These are phyloP conservation scores for Halichoerus grypus DNA, from an alignment of 2,113 vertebrate species.

Conservation along the genomic window DNA sequence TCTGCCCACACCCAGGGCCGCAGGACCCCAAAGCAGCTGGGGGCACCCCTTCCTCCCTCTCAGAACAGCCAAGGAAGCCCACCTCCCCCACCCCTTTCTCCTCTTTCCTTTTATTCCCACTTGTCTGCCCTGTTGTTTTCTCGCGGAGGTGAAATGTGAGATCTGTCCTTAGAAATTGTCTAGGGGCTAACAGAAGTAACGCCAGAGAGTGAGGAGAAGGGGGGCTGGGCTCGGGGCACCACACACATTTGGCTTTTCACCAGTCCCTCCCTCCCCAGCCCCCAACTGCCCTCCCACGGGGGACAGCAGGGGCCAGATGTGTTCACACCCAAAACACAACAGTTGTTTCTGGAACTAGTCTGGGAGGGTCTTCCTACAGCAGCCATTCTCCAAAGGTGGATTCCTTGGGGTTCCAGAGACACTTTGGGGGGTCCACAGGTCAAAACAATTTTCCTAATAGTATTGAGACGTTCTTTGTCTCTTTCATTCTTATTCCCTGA, in stretches of 20 bases:
- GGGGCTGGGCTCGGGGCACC: background rate
- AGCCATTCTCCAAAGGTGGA: background rate
- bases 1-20: background rate
- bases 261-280: fast-evolving
- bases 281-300: background rate
- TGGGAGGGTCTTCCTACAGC: background rate
- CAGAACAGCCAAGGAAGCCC: background rate
- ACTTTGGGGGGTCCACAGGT: background rate
- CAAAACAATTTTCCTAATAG: background rate
- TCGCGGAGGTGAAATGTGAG: constrained; percentile 60
- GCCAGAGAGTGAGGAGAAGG: background rate
- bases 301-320: background rate
- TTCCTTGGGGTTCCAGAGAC: background rate
- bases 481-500: background rate
- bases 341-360: background rate
- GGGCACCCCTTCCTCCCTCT: background rate
- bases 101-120: constrained; percentile 24
- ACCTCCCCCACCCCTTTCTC: background rate
- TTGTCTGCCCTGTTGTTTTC: constrained; percentile 64
- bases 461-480: background rate
- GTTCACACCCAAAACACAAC: background rate
- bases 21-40: background rate
- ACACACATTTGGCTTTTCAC: background rate
- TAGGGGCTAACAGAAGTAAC: constrained; percentile 14
- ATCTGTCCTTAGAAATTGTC: constrained; percentile 69